phyloP scores from a whole-genome alignment of 2,797 vertebrate species.

The Anolis apletophallus region DNA sequence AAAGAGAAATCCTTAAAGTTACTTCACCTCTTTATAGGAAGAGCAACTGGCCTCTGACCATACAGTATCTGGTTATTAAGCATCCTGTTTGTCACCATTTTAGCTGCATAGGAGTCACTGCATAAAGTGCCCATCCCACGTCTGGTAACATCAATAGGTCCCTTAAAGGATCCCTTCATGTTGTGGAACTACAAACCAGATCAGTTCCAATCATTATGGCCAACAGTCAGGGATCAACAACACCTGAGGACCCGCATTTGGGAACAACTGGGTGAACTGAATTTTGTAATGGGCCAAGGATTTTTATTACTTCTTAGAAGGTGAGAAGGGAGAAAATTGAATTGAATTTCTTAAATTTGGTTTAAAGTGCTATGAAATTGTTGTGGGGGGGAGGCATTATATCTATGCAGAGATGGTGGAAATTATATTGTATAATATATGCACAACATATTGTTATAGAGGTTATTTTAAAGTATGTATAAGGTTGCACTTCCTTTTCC shows the following conservation, averaged over 20 bases:
- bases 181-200: not conserved
- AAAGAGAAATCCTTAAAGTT: not conserved
- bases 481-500: slow-evolving; percentile 68
- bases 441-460: not conserved
- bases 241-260: not conserved
- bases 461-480: slow-evolving; percentile 33
- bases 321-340: not conserved
- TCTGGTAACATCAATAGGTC: not conserved
- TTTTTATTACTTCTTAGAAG: not conserved
- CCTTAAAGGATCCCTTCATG: not conserved
- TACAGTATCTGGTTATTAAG: not conserved
- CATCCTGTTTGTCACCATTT: not conserved
- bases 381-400: not conserved
- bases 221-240: not conserved
- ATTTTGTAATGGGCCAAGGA: not conserved
- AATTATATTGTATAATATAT: not conserved
- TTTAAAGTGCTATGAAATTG: not conserved
- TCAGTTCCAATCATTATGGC: not conserved
- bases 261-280: not conserved
- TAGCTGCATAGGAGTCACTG: not conserved
- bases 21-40: not conserved
- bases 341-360: not conserved
- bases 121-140: not conserved
- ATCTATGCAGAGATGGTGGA: not conserved
- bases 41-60: not conserved